A percentile compares a stretch with the other conserved stretches of the same genome.
Evolutionary conservation across 2,797 vertebrate species (phyloP).

Genomic region (Clarias fuscus): DNA sequence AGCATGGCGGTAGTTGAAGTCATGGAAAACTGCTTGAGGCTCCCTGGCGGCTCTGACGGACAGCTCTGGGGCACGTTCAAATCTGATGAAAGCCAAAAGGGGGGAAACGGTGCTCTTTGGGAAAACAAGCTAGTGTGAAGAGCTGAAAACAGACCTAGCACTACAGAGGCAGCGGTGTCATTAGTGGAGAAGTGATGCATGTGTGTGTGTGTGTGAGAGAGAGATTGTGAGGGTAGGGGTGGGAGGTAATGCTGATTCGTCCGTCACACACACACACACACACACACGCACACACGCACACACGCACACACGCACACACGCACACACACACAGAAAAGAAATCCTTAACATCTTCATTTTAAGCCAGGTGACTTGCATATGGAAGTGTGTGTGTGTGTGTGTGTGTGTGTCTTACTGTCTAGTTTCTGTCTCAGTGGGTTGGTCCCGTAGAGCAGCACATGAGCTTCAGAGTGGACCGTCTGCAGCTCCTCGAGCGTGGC

Average conservation of each 20-base stretch:
- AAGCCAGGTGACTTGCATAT: background rate
- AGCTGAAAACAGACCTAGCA: constrained; percentile 7
- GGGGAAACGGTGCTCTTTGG: constrained; percentile 11
- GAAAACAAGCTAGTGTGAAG: constrained; percentile 23
- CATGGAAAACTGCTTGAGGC: constrained; percentile 56
- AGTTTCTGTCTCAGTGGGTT: constrained; percentile 95
- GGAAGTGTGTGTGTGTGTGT: constrained; percentile 1
- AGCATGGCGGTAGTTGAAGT: constrained; percentile 48
- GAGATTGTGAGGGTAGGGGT: background rate
- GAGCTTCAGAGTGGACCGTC: constrained; percentile 91
- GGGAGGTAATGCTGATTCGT: background rate
- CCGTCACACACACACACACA: background rate
- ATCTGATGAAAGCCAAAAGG: constrained; percentile 51
- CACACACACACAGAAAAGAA: background rate
- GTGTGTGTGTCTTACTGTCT: constrained; percentile 83
- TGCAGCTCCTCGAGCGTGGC: constrained; percentile 94
- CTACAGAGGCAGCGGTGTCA: constrained; percentile 5
- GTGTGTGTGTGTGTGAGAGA: constrained; percentile 11
- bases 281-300: background rate
- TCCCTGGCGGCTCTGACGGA: constrained; percentile 47
- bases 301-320: background rate
- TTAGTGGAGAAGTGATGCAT: background rate
- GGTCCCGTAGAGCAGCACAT: constrained; percentile 91
- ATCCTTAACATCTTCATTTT: background rate
- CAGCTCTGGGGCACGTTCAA: constrained; percentile 45